phyloP scores from a whole-genome alignment of 2,888 invertebrate genomes.

The Teleiodes luculella region DNA sequence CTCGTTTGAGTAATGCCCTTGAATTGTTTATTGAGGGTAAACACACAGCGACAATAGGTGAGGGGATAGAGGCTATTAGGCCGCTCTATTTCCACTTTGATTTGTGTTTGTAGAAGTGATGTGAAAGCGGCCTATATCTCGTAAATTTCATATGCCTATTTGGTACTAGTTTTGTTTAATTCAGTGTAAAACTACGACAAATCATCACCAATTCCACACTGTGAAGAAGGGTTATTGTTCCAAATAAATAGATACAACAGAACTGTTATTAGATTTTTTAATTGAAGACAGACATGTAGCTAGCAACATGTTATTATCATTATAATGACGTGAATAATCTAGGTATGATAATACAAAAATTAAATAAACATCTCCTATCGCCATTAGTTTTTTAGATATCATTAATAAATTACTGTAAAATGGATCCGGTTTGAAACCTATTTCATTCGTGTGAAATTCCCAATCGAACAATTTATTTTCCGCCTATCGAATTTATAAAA shows the following conservation, averaged over 20 bases:
- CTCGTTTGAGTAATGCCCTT: slow-evolving; percentile 64
- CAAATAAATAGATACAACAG: no score
- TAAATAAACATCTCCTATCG: no score
- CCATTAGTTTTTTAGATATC: background rate
- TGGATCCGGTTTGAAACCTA: background rate
- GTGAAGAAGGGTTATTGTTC: no score
- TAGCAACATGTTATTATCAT: no score
- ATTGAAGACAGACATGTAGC: no score
- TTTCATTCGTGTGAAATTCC: background rate
- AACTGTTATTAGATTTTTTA: no score
- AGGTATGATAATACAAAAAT: no score
- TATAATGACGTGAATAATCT: no score
- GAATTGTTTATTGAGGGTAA: slow-evolving; percentile 56
- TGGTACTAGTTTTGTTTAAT: background rate
- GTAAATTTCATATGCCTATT: background rate
- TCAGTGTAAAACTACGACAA: no score
- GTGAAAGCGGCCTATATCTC: no score
- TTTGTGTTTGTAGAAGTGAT: slow-evolving; percentile 3
- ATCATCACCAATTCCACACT: no score
- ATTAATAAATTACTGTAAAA: background rate
- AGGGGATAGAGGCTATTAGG: slow-evolving; percentile 35
- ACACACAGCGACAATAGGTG: slow-evolving; percentile 47
- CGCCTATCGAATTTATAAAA: background rate
- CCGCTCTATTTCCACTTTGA: slow-evolving; percentile 22
- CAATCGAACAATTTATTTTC: background rate